Evolutionary conservation across 1,140 invertebrate genomes (phyloP), one percentile per base, ranked within the genome.

Genomic region (Bradysia coprophila): DNA sequence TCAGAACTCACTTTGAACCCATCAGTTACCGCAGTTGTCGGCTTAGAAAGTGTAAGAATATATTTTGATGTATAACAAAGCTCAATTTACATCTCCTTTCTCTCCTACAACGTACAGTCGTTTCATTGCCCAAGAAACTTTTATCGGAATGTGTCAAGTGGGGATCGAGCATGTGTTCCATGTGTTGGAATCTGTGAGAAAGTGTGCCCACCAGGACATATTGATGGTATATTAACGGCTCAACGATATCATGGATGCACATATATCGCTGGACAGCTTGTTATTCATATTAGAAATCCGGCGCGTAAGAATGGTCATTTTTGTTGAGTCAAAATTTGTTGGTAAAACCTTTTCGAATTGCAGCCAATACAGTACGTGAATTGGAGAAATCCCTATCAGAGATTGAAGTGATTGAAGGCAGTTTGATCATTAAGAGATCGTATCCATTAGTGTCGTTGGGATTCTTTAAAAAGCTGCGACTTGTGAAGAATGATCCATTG

Each of bases 161-260:
- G 50, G 5, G 58, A 60, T 21, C 43, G 54, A 0, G 52, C 51
- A 1, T 76, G 74, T 50, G 49, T 52, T 32, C 55, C 55, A 31
- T 77, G 75, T 52, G 53, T 63, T 9, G 66, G 66, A 2, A 48
- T 55, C 0, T 84, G 81, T 51, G 59, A 63, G 42, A 78, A 76
- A 57, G 72, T 74, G 43, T 94, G 90, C 54, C 20, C 48, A 3
- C 75, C 76, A 4, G 65, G 58, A 2, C 72, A 66, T 45, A 75
- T 92, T 3, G 78, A 88, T 51, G 88, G 75, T 45, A 72, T 88
- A 42, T 68, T 71, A 6, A 66, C 76, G 1, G 82, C 81, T 1
- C 74, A 84, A 55, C 71, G 68, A 41, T 69, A 87, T 15, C 70
- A 73, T 43, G 88, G 85, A 1, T 97, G 93, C 57, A 94, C 89